phyloP scores from a whole-genome alignment of 2,797 vertebrate species.

The Tenualosa ilisha region DNA sequence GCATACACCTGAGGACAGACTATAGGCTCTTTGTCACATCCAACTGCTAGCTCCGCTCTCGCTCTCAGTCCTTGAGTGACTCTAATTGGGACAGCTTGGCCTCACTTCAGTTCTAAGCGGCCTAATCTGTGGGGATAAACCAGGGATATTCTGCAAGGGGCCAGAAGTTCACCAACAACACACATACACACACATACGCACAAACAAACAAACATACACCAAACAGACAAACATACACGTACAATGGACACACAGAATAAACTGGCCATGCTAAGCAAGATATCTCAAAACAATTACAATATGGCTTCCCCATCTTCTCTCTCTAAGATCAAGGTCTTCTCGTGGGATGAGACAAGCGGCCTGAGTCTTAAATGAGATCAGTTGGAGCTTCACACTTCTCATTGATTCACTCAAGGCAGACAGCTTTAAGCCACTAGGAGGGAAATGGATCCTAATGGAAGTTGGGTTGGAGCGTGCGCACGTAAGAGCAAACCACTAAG shows the following conservation, averaged over 20 bases:
- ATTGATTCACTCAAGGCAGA: constrained; percentile 45
- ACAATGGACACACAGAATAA: constrained; percentile 38
- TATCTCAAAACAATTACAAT: background rate
- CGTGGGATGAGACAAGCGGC: background rate
- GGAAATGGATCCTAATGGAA: constrained; percentile 49
- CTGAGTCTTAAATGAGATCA: constrained; percentile 28
- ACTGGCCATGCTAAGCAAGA: constrained; percentile 7
- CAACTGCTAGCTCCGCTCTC: constrained; percentile 54
- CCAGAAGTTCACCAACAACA: constrained; percentile 65
- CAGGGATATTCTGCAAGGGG: constrained; percentile 67
- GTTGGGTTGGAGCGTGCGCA: constrained; percentile 25
- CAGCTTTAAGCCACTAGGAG: constrained; percentile 43
- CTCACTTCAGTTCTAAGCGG: constrained; percentile 67
- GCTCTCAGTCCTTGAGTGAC: constrained; percentile 57
- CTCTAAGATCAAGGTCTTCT: background rate
- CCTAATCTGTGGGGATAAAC: constrained; percentile 76
- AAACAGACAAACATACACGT: constrained; percentile 15
- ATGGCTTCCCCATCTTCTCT: background rate
- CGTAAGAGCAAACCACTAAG: constrained; percentile 39
- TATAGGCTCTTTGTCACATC: constrained; percentile 31
- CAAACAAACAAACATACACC: constrained; percentile 9
- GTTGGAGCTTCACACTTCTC: constrained; percentile 41
- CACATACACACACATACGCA: constrained; percentile 25
- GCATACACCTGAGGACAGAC: constrained; percentile 21
- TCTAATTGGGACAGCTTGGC: constrained; percentile 67